Evolutionary conservation across 2,888 invertebrate species (phyloP), one percentile per base, ranked within the genome.

Genomic region (Plebejus melissa): DNA sequence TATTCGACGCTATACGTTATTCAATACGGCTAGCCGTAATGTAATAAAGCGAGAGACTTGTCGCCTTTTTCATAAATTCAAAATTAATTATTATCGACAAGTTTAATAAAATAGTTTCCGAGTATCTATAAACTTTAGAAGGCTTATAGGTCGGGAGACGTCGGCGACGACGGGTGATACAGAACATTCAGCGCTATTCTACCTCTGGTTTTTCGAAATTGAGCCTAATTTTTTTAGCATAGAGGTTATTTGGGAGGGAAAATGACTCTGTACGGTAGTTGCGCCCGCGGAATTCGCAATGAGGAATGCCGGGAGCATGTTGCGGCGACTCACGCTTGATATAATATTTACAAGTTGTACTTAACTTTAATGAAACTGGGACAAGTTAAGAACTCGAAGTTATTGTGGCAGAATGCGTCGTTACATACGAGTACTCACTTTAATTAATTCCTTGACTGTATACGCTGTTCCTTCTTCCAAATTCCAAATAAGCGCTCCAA

Each of bases 241-340:
- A 54, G 54, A 54, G 4, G 54, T 5, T 13, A 54, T 54, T 13
- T 54, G 4, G 13, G 16, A 54, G 54, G 11, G 4, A 54, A 54
- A 54, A 54, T 54, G 16, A 54, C 54, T 54, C 16, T 54, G 16
- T 16, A 69, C 50, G 50, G 57, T 58, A 22, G 22, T 75, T 32
- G 54, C 75, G 41, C 41, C 36, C 50, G 36, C 41, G 76, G 75
- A 72, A 76, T 76, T 76, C 65, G 11, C 65, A 70, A 72, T 72
- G 57, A 75, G 72, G 75, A 60, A 75, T 76, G 65, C n/a, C 71
- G 50, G 38, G 50, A 38, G 32, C 74, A 75, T 76, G 76, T 65
- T 74, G 60, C 38, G 70, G 57, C 46, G 13, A 22, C 22, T 74
- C 41, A 22, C 22, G 22, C 36, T 58, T 71, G 71, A 50, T 28